Evolutionary conservation across 2,113 vertebrate species (phyloP).

Genomic region (Hippocampus barbouri): DNA sequence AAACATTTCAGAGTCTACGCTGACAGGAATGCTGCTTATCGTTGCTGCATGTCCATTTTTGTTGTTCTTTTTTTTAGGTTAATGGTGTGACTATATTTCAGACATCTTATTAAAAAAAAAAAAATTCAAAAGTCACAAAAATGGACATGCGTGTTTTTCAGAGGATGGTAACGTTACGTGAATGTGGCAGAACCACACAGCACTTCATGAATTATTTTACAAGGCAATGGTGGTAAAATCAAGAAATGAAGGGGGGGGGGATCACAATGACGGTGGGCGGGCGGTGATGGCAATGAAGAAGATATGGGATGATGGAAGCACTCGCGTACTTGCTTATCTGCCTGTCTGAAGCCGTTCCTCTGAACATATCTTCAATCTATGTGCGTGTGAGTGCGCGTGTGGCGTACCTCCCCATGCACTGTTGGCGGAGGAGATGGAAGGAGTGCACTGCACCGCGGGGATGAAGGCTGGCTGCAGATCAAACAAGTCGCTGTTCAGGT

Average conservation of each 20-base stretch:
- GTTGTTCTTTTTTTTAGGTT: too few species aligned
- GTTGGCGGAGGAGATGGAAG: conserved; percentile 80
- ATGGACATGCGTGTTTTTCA: too few species aligned
- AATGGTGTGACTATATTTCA: too few species aligned
- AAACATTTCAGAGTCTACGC: neutral
- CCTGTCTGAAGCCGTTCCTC: neutral
- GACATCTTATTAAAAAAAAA: too few species aligned
- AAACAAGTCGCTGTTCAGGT: conserved; percentile 88
- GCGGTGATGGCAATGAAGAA: conserved; percentile 16
- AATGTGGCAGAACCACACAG: neutral
- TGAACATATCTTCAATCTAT: conserved; percentile 1
- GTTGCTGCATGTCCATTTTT: too few species aligned
- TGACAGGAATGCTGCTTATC: neutral
- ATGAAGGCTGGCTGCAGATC: conserved; percentile 89
- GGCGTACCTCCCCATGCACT: conserved; percentile 87
- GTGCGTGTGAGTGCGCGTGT: conserved; percentile 7
- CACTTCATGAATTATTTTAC: neutral
- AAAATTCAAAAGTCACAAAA: too few species aligned
- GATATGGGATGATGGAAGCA: neutral
- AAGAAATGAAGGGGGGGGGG: neutral
- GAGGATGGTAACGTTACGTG: too few species aligned
- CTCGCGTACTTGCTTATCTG: neutral
- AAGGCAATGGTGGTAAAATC: neutral
- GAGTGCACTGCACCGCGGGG: conserved; percentile 84
- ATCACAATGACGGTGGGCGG: neutral